Evolutionary conservation across 2,888 invertebrate genomes (phyloP).

Genomic region (Agrochola lychnidis): DNA sequence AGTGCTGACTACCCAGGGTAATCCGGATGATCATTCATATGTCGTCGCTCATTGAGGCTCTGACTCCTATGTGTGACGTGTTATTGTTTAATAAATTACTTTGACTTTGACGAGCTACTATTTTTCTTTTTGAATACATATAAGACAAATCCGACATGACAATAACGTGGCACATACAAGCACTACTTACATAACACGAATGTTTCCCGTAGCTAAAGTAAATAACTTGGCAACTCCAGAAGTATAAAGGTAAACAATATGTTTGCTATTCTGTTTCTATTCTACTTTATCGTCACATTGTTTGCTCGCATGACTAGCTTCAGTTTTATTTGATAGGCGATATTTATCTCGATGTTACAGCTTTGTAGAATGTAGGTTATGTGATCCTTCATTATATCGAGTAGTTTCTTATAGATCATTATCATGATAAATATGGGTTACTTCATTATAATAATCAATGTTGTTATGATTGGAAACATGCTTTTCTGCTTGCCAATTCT

Average conservation of each 20-base stretch:
- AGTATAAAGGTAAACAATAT: constrained; percentile 60
- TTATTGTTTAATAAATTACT: not conserved
- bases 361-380: constrained; percentile 7
- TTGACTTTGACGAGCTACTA: not conserved
- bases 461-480: not conserved
- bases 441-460: not conserved
- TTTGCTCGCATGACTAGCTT: constrained; percentile 46
- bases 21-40: not conserved
- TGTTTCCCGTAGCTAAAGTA: constrained; percentile 38
- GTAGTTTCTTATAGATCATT: not conserved
- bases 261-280: constrained; percentile 54
- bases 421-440: not conserved
- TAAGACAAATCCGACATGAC: constrained; percentile 20
- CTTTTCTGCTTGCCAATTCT: constrained; percentile 5
- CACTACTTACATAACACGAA: constrained; percentile 45
- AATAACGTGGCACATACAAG: constrained; percentile 27
- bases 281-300: constrained; percentile 54
- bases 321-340: constrained; percentile 53
- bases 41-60: not conserved
- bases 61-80: not conserved
- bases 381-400: not conserved
- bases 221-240: constrained; percentile 55
- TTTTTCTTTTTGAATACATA: not conserved
- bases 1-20: not conserved
- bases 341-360: constrained; percentile 46